phyloP scores from a whole-genome alignment of 2,797 vertebrate genomes.

The Arrhamphus sclerolepis region DNA sequence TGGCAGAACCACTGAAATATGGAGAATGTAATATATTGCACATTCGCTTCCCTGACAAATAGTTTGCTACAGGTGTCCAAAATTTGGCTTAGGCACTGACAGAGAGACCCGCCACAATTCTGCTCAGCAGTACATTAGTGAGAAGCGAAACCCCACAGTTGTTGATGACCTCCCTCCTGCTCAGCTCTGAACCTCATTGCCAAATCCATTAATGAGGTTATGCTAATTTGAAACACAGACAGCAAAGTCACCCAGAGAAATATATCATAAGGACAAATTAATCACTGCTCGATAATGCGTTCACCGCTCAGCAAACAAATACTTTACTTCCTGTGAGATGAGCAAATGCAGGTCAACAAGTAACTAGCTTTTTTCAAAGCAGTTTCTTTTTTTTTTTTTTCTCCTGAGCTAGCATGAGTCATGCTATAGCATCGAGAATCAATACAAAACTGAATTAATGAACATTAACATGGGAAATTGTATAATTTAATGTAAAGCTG shows the following conservation, averaged over 20 bases:
- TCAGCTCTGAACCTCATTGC: slow-evolving; percentile 68
- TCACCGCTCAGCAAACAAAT: slow-evolving; percentile 54
- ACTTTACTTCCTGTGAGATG: slow-evolving; percentile 46
- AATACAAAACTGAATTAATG: not conserved
- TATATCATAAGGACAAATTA: slow-evolving; percentile 57
- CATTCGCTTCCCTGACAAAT: slow-evolving; percentile 64
- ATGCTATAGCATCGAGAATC: not conserved
- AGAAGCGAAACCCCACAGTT: slow-evolving; percentile 58
- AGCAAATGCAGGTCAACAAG: slow-evolving; percentile 29
- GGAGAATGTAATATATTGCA: slow-evolving; percentile 38
- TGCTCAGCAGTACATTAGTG: slow-evolving; percentile 51
- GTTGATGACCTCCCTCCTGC: slow-evolving; percentile 66
- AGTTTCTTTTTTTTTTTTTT: not conserved
- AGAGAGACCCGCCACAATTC: slow-evolving; percentile 38
- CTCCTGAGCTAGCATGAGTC: not conserved
- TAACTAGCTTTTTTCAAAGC: slow-evolving; percentile 22
- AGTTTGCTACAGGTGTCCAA: slow-evolving; percentile 41
- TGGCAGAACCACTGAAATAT: slow-evolving; percentile 39
- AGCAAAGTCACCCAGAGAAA: slow-evolving; percentile 43
- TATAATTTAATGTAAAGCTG: not conserved
- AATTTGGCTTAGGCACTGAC: slow-evolving; percentile 8
- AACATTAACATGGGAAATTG: not conserved
- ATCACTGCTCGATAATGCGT: slow-evolving; percentile 33
- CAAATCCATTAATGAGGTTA: slow-evolving; percentile 68
- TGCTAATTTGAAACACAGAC: slow-evolving; percentile 61